Base-by-base conservation (phyloP, 2,797 vertebrate species). In the Coilia nasus region DNA sequence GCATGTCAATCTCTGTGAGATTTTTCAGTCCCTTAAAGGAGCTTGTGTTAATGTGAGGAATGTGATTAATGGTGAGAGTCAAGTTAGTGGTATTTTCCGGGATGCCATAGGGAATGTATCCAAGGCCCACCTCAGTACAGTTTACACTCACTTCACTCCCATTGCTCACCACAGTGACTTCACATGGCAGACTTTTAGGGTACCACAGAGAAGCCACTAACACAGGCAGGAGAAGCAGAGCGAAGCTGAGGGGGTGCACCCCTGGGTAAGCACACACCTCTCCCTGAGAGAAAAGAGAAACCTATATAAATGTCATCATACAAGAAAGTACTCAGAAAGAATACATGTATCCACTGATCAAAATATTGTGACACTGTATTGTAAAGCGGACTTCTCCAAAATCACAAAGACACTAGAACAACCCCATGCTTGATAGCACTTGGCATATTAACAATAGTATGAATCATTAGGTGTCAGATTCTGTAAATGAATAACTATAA, bases 21-120 rank as follows among this genome's bases (percentile, higher is more conserved):
- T 96, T 95, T n/a, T 92, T 89, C 85, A 99, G 94, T 4, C 87
- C 91, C 0, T 82, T 83, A 88, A 99, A 99, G 0, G 97, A 96
- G 54, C 90, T 92, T 78, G 92, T 91, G 84, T 93, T 93, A 85
- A 99, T 93, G 0, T 67, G 78, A 0, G 95, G 94, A 64, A 99
- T 98, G 78, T 96, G 95, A 91, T 99, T 99, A 91, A 99, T 98
- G 87, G 96, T 98, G 85, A 99, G 95, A 0, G 97, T 99, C 88
- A 99, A 93, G 90, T 99, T 99, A 87, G 98, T 99, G 9, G 95
- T 90, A 0, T 97, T 97, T 87, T 25, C n/a, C 0, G 98, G 97
- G 90, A 99, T 98, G 83, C 95, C 96, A 1, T 0, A 56, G 0
- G 98, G 98, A 21, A 99, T 88, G 15, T 92, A 82, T 0, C 11